Base-by-base conservation (phyloP, 2,888 invertebrate species). In the Volucella inanis region DNA sequence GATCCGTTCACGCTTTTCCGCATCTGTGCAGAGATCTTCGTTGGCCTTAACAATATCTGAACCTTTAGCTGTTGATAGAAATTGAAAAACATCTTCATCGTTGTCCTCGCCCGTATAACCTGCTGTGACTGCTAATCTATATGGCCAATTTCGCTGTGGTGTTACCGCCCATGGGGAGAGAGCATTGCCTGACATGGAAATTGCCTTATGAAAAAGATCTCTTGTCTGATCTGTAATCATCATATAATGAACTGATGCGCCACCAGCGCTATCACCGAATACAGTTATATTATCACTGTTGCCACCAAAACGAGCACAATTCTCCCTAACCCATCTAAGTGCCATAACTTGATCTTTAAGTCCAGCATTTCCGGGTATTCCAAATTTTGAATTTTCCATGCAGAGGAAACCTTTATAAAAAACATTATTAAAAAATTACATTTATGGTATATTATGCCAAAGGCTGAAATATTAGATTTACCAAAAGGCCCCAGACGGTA, bases 251-350 rank as follows among this genome's bases (percentile, higher is more conserved):
- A 92, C 92, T 0, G 93, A 91, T 39, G 92, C 93, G 38, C 91
- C 93, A 45, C 93, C 93, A 39, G 93, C 93, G 88, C 93, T 93
- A 85, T 93, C 93, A 6, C 93, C 93, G 83, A 93, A 93, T 52
- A 93, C 88, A 1, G 93, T 93, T 0, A 92, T 93, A 87, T 93
- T 93, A 52, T 91, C 89, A 3, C 92, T 90, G 87, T 94, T 93
- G 11, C 94, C 94, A 72, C 93, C 92, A 87, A 94, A 94, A 43
- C 90, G 90, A n/a, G 88, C 85, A 55, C 93, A 93, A 87, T 94
- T 94, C n/a, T 90, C 91, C 83, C 93, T 92, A 2, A 93, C 91
- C 93, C 93, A 94, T 87, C 92, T 92, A 50, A 94, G 88, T 0
- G 93, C 93, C 89, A 93, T 87, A 0, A 93, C 91, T 89, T 93